Evolutionary conservation across 2,113 vertebrate species (phyloP).

Genomic region (Microtus pennsylvanicus): DNA sequence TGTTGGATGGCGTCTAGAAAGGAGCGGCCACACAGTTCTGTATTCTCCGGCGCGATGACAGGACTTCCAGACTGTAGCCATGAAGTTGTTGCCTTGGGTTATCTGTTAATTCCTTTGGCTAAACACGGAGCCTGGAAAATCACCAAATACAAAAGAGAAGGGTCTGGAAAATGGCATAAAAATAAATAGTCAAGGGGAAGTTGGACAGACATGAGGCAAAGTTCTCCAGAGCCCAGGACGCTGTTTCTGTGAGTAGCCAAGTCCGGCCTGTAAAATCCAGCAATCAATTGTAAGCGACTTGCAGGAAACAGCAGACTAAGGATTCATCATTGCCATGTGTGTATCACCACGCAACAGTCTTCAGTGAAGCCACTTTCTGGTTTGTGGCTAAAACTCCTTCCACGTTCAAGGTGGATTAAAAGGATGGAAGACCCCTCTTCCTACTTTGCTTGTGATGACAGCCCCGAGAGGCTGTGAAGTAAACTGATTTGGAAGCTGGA

Average conservation of each 20-base stretch:
- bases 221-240: constrained; percentile 46
- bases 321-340: constrained; percentile 68
- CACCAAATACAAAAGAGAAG: constrained; percentile 79
- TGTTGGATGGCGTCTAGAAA: constrained; percentile 47
- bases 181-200: constrained; percentile 78
- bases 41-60: constrained; percentile 32
- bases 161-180: constrained; percentile 73
- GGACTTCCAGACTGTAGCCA: constrained; percentile 59
- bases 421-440: constrained; percentile 5
- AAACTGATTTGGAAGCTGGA: neutral
- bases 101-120: constrained; percentile 77
- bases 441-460: neutral
- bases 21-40: constrained; percentile 46
- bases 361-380: constrained; percentile 3
- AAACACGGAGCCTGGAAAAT: constrained; percentile 73
- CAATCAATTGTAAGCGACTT: constrained; percentile 58
- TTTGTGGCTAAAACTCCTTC: constrained; percentile 47
- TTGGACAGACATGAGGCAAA: constrained; percentile 68
- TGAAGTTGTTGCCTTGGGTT: constrained; percentile 75
- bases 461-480: constrained; percentile 13
- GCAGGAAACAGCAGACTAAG: constrained; percentile 64
- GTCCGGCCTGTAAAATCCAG: constrained; percentile 62
- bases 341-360: neutral
- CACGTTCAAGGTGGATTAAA: constrained; percentile 30
- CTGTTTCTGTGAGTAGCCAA: constrained; percentile 72